phyloP scores from a whole-genome alignment of 2,888 invertebrate species.

The Acanthacorydalis orientalis region DNA sequence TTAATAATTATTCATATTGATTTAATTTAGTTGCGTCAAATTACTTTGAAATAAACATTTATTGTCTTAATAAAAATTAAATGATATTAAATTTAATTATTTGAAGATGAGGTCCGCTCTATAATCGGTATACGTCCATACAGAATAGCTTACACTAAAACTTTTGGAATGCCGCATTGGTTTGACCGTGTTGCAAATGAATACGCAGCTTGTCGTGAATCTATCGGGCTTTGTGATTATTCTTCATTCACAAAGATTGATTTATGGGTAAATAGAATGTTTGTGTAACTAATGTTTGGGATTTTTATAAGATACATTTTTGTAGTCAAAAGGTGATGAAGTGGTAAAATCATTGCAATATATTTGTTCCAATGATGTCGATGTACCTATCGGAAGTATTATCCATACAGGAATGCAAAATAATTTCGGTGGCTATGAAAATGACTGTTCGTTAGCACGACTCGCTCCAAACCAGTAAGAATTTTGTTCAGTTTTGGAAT shows the following conservation, averaged over 20 bases:
- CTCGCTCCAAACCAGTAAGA: slow-evolving; percentile 74
- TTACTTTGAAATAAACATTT: background rate
- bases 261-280: slow-evolving; percentile 48
- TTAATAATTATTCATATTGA: background rate
- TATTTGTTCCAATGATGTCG: slow-evolving; percentile 90
- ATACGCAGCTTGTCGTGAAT: slow-evolving; percentile 85
- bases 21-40: background rate
- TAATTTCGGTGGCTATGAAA: slow-evolving; percentile 86
- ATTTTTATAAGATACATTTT: slow-evolving; percentile 6
- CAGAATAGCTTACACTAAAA: slow-evolving; percentile 61
- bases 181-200: slow-evolving; percentile 75
- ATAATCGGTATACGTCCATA: slow-evolving; percentile 35
- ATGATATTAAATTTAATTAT: slow-evolving; percentile 3
- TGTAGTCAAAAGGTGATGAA: slow-evolving; percentile 68
- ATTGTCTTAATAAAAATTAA: slow-evolving; percentile 4
- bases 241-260: slow-evolving; percentile 95
- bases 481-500: background rate
- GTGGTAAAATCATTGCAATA: slow-evolving; percentile 81
- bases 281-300: slow-evolving; percentile 1
- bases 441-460: slow-evolving; percentile 89
- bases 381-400: slow-evolving; percentile 81
- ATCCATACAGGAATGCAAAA: slow-evolving; percentile 99
- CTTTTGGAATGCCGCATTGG: slow-evolving; percentile 88
- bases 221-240: slow-evolving; percentile 87
- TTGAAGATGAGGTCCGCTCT: slow-evolving; percentile 16